Evolutionary conservation across 2,888 invertebrate species (phyloP).

Genomic region (Drosophila atroscutellata): DNA sequence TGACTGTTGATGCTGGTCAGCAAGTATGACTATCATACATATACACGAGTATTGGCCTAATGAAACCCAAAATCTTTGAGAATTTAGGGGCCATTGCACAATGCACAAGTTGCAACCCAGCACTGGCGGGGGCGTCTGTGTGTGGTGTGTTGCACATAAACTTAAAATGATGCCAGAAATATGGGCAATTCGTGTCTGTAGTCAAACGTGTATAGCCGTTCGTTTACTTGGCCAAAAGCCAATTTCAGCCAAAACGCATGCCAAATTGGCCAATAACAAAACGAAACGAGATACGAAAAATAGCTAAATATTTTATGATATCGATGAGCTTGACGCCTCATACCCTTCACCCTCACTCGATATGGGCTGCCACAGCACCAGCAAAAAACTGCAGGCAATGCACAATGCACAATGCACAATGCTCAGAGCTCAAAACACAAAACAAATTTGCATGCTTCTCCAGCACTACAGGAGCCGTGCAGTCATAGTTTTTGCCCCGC

Average conservation of each 20-base stretch:
- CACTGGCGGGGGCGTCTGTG: conserved; percentile 7
- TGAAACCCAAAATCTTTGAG: conserved; percentile 75
- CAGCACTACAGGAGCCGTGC: conserved; percentile 12
- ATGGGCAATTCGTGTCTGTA: conserved; percentile 53
- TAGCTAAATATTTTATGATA: conserved; percentile 78
- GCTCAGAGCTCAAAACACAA: conserved; percentile 21
- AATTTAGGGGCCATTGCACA: conserved; percentile 47
- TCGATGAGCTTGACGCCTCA: conserved; percentile 60
- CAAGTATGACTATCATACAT: conserved; percentile 11
- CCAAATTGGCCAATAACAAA: conserved; percentile 77
- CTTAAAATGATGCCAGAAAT: conserved; percentile 65
- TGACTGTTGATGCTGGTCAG: conserved; percentile 47
- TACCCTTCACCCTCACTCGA: neutral
- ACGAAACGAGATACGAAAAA: conserved; percentile 77
- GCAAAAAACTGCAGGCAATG: conserved; percentile 42
- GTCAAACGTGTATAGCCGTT: conserved; percentile 41
- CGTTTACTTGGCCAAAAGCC: conserved; percentile 77
- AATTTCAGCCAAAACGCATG: conserved; percentile 77
- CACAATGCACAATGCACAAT: conserved; percentile 32
- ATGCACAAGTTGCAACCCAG: conserved; percentile 43
- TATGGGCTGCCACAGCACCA: neutral
- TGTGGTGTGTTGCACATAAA: conserved; percentile 43
- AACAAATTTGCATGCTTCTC: conserved; percentile 58
- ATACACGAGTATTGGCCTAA: conserved; percentile 57
- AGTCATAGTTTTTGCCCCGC: conserved; percentile 8